phyloP scores from a whole-genome alignment of 2,113 vertebrate genomes.

The Pelecanus crispus region DNA sequence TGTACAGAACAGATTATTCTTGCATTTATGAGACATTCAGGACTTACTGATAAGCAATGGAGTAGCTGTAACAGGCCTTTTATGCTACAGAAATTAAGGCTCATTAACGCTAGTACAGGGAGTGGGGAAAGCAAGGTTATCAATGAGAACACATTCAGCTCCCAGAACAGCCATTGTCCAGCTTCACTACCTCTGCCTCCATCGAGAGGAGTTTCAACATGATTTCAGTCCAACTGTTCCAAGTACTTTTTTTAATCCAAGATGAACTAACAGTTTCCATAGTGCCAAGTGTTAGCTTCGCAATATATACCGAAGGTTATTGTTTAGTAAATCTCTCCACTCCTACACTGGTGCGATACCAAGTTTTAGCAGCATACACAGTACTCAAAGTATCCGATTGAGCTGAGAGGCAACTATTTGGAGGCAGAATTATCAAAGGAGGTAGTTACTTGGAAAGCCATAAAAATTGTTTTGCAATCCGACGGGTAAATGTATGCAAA shows the following conservation, averaged over 20 bases:
- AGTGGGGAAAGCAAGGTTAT: not conserved
- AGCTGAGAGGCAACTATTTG: not conserved
- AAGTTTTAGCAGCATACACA: not conserved
- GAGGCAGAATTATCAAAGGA: constrained; percentile 15
- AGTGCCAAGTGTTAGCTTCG: not conserved
- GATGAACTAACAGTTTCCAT: not conserved
- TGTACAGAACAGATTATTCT: not conserved
- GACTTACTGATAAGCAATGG: not conserved
- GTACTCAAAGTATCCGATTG: not conserved
- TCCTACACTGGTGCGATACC: not conserved
- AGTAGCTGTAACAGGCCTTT: not conserved
- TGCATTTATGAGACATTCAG: not conserved
- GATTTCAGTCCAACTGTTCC: not conserved
- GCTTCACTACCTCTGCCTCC: not conserved
- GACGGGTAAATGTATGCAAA: not conserved
- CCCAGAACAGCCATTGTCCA: not conserved
- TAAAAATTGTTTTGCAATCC: not conserved
- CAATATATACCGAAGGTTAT: constrained; percentile 6
- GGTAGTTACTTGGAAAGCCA: not conserved
- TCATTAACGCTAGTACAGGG: not conserved
- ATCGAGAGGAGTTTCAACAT: not conserved
- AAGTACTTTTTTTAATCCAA: not conserved
- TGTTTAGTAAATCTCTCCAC: not conserved
- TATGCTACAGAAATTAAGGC: not conserved
- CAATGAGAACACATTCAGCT: not conserved